phyloP scores from a whole-genome alignment of 2,113 vertebrate genomes.

The Alethe castanea region DNA sequence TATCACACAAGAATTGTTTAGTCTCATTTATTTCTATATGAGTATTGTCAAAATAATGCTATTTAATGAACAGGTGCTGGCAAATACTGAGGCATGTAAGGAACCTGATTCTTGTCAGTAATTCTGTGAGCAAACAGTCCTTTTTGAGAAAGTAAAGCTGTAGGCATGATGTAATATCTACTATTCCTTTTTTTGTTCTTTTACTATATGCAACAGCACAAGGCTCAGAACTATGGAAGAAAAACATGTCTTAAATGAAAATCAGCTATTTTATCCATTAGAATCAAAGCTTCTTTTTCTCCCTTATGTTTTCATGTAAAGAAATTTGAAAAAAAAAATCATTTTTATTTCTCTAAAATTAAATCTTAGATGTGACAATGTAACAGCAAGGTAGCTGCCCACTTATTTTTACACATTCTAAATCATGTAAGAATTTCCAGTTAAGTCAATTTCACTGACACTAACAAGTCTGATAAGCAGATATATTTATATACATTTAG shows the following conservation, averaged over 20 bases:
- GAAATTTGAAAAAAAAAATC: background rate
- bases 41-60: background rate
- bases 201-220: background rate
- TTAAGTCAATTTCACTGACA: background rate
- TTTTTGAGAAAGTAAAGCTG: background rate
- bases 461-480: background rate
- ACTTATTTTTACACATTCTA: background rate
- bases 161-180: background rate
- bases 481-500: background rate
- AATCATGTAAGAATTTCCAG: background rate
- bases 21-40: background rate
- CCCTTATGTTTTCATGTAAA: background rate
- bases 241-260: background rate
- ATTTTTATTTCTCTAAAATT: background rate
- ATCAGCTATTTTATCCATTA: background rate
- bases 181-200: background rate
- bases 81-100: background rate
- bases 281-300: background rate
- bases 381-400: background rate
- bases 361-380: background rate
- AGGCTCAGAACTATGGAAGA: background rate
- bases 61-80: background rate
- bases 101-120: background rate
- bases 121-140: background rate
- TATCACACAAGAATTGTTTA: background rate